Evolutionary conservation across 2,888 invertebrate genomes (phyloP).

Genomic region (Apodemia zela): DNA sequence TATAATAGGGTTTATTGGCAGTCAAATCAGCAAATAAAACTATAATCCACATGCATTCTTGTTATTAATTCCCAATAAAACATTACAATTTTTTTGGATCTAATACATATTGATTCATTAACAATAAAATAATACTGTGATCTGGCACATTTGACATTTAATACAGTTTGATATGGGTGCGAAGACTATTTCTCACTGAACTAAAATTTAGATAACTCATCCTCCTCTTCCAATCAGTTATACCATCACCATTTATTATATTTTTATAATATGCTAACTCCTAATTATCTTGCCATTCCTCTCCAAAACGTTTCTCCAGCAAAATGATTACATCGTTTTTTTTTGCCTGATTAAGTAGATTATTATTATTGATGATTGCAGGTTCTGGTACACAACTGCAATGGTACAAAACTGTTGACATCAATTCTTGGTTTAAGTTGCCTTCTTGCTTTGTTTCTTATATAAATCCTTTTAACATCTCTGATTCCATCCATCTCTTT

Average conservation of each 20-base stretch:
- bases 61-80: neutral
- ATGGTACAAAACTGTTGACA: too few relatives aligned
- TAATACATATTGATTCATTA: conserved; percentile 4
- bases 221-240: neutral
- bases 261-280: neutral
- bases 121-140: neutral
- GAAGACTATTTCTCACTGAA: neutral
- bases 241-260: too few relatives aligned
- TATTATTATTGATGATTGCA: conserved; percentile 5
- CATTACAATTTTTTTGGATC: neutral
- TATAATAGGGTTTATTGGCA: conserved; percentile 1
- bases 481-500: neutral
- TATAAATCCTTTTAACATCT: conserved; percentile 1
- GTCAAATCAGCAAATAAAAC: conserved; percentile 2
- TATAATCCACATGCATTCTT: neutral
- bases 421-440: neutral
- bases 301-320: conserved; percentile 5
- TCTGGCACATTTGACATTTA: neutral
- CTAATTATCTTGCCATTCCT: conserved; percentile 1
- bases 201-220: neutral
- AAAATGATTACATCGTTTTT: neutral
- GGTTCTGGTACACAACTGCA: neutral
- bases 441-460: neutral
- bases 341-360: neutral
- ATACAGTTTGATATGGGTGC: neutral